Percentiles rank a stretch among this genome's conserved stretches.
These are phyloP conservation scores for Vespertilio murinus DNA, from an alignment of 2,797 vertebrate species.

Conservation along the genomic window DNA sequence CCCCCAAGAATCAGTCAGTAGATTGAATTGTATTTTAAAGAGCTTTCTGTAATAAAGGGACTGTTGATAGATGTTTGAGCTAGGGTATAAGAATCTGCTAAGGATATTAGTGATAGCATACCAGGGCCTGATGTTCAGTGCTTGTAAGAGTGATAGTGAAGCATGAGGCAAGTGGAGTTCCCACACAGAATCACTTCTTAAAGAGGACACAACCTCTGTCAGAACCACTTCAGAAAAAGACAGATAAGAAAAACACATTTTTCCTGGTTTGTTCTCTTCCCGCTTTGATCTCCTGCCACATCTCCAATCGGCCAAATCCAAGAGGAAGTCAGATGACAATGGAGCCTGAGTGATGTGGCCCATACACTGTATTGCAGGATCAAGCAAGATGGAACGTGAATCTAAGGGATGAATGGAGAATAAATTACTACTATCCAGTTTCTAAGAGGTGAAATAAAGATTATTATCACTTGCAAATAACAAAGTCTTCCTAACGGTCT, in stretches of 20 bases:
- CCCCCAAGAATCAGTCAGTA: neutral
- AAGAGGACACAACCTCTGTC: neutral
- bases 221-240: neutral
- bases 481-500: neutral
- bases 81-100: neutral
- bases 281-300: neutral
- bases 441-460: neutral
- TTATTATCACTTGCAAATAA: neutral
- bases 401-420: neutral
- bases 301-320: neutral
- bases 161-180: neutral
- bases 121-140: neutral
- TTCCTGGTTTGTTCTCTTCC: neutral
- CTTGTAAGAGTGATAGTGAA: neutral
- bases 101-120: neutral
- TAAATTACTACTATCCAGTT: neutral
- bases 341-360: neutral
- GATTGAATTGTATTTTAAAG: neutral
- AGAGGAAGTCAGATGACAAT: neutral
- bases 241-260: neutral
- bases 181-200: neutral
- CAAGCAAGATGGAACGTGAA: neutral
- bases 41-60: neutral
- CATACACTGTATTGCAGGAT: fast-evolving
- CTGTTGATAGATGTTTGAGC: neutral